Evolutionary conservation across 2,797 vertebrate genomes (phyloP).

Genomic region (Sparus aurata): DNA sequence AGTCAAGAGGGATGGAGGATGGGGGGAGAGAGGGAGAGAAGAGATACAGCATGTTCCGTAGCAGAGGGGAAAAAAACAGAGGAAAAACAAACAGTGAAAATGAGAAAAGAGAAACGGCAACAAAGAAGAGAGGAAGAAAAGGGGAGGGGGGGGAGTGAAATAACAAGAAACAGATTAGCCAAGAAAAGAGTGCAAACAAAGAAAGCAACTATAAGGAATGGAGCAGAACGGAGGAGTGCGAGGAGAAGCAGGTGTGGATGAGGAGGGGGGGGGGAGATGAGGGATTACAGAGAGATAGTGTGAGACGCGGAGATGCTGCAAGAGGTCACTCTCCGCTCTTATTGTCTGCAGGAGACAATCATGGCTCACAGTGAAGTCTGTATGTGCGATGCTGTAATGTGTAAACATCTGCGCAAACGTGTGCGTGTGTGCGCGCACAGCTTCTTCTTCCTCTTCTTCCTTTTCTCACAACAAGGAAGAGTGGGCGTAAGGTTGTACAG

Average conservation of each 20-base stretch:
- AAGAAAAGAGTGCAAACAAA: slow-evolving; percentile 49
- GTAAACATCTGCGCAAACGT: slow-evolving; percentile 60
- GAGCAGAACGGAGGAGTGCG: slow-evolving; percentile 39
- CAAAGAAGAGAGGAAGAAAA: slow-evolving; percentile 16
- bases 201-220: slow-evolving; percentile 37
- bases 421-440: slow-evolving; percentile 43
- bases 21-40: not conserved
- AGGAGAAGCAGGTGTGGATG: slow-evolving; percentile 62
- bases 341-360: slow-evolving; percentile 79
- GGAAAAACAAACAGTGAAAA: slow-evolving; percentile 13
- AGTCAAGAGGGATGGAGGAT: slow-evolving; percentile 13
- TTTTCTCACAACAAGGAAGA: slow-evolving; percentile 43
- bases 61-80: not conserved
- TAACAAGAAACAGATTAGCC: slow-evolving; percentile 40
- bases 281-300: slow-evolving; percentile 65
- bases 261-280: slow-evolving; percentile 57
- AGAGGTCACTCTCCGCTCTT: slow-evolving; percentile 72
- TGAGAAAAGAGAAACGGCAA: slow-evolving; percentile 10
- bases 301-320: slow-evolving; percentile 58
- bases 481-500: slow-evolving; percentile 41
- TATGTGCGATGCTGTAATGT: slow-evolving; percentile 70
- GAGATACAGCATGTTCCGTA: not conserved
- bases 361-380: slow-evolving; percentile 63
- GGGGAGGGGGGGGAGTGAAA: not conserved
- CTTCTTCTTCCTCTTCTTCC: slow-evolving; percentile 1